Conservation (phyloP, 2,113 vertebrate genomes). For the Oryzias curvinotus region DNA sequence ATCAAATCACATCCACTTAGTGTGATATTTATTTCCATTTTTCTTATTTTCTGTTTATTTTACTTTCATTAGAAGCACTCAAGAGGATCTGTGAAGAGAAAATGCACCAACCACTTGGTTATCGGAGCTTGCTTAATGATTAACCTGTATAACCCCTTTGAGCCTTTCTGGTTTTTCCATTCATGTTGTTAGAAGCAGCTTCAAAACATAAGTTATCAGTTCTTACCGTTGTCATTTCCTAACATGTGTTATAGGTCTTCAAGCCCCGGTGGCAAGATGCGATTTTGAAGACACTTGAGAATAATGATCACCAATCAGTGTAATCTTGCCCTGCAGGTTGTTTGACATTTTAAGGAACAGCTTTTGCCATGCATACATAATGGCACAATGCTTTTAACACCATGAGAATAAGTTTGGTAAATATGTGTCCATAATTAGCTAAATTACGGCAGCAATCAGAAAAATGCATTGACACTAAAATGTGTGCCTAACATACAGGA, state of each 20-base stretch:
- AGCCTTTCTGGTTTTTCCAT: slow-evolving; percentile 45
- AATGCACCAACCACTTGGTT: background rate
- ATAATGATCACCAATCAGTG: slow-evolving; percentile 53
- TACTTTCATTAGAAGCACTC: background rate
- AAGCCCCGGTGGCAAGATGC: slow-evolving; percentile 22
- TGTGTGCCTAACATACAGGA: background rate
- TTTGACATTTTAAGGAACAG: slow-evolving; percentile 46
- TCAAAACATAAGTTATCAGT: slow-evolving; percentile 31
- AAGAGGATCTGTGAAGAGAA: background rate
- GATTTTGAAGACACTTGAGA: slow-evolving; percentile 40
- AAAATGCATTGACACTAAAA: background rate
- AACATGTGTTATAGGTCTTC: slow-evolving; percentile 30
- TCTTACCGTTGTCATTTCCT: slow-evolving; percentile 34
- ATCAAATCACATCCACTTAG: slow-evolving; percentile 16
- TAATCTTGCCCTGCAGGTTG: slow-evolving; percentile 35
- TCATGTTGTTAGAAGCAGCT: slow-evolving; percentile 35
- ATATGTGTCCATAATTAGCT: slow-evolving; percentile 5
- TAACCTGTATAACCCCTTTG: slow-evolving; percentile 44
- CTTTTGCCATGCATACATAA: slow-evolving; percentile 32
- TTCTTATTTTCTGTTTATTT: background rate
- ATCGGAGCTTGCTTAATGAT: slow-evolving; percentile 6
- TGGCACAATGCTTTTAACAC: slow-evolving; percentile 19
- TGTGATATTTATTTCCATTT: background rate
- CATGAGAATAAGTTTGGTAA: slow-evolving; percentile 16
- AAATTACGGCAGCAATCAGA: background rate